A percentile compares a stretch with the other conserved stretches of the same genome.
These are phyloP conservation scores for Puffinus mauretanicus DNA, from an alignment of 2,113 vertebrate species.

Conservation along the genomic window DNA sequence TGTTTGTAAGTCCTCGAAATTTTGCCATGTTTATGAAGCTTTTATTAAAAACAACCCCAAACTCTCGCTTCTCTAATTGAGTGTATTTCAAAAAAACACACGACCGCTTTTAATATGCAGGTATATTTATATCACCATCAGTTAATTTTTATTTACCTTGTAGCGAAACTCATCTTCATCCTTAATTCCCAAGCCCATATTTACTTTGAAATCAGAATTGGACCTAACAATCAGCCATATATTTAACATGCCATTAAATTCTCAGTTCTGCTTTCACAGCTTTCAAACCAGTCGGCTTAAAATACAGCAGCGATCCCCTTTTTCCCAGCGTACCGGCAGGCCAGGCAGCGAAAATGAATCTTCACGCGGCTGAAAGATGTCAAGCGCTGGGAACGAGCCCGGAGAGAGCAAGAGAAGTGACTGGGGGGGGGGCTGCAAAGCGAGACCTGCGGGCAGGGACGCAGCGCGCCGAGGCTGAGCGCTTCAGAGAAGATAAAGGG, in stretches of 20 bases:
- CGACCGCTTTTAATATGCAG: background rate
- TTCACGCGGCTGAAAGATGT: background rate
- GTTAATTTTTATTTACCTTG: slow-evolving; percentile 48
- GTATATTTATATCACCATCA: background rate
- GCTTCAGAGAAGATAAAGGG: background rate
- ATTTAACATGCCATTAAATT: slow-evolving; percentile 7
- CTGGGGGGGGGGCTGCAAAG: background rate
- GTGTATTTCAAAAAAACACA: background rate
- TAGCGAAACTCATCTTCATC: background rate
- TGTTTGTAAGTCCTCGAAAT: background rate
- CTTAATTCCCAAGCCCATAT: background rate
- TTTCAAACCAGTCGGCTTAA: background rate
- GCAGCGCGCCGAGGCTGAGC: rapidly evolving
- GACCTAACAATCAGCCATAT: background rate
- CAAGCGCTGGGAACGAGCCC: background rate
- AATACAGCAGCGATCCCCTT: background rate
- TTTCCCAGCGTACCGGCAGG: background rate
- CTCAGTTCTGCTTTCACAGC: background rate
- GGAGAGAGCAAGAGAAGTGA: background rate
- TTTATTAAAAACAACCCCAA: slow-evolving; percentile 16
- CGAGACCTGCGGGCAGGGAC: background rate
- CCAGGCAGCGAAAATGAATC: background rate
- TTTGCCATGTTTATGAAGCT: background rate
- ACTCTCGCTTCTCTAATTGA: background rate
- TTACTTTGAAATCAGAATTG: background rate